Evolutionary conservation across 1,140 invertebrate genomes (phyloP), one percentile per base, ranked within the genome.

Genomic region (Elysia chlorotica): DNA sequence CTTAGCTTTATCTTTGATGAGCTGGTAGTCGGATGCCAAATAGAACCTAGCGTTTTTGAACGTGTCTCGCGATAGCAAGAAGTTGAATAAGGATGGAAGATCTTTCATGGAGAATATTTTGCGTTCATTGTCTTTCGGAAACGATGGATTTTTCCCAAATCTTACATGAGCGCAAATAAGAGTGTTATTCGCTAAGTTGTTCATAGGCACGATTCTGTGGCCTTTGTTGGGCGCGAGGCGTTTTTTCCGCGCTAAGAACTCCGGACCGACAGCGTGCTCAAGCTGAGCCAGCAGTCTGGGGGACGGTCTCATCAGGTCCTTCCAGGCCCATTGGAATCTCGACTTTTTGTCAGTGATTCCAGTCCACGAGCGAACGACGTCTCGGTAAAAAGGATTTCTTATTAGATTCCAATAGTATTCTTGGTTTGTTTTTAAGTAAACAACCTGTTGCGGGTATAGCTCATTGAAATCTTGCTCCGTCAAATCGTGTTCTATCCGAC

Each of bases 141-240:
- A 69, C 30, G 66, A 66, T 0, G 72, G 71, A 63, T 77, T 81
- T 35, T 71, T 67, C 28, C 78, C 80, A 10, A 77, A 71, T 38
- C 80, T 54, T 6, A 78, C 74, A 35, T 81, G 80, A 2, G 65
- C 69, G 54, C 80, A 81, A 0, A 79, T 65, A 1, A 81, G 41
- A 1, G 65, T 36, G 41, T 31, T 25, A 41, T 71, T 62, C 5
- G 14, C 56, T 5, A 63, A 14, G 5, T 21, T 23, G 23, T 5
- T 17, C 5, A 23, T 31, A 14, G 17, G 25, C 25, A 31, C 3
- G 14, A 14, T 23, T 10, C 14, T 5, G 14, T 30, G 10, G 3
- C 4, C 10, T 31, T 23, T 31, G 17, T 63, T 31, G 61, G 35
- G 17, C 4, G 57, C 1, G 28, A 31, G 31, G 14, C 59, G 23